Percentiles rank a stretch among this genome's conserved stretches.
These are phyloP conservation scores for Halichoeres trimaculatus DNA, from an alignment of 2,113 vertebrate genomes.

Conservation along the genomic window DNA sequence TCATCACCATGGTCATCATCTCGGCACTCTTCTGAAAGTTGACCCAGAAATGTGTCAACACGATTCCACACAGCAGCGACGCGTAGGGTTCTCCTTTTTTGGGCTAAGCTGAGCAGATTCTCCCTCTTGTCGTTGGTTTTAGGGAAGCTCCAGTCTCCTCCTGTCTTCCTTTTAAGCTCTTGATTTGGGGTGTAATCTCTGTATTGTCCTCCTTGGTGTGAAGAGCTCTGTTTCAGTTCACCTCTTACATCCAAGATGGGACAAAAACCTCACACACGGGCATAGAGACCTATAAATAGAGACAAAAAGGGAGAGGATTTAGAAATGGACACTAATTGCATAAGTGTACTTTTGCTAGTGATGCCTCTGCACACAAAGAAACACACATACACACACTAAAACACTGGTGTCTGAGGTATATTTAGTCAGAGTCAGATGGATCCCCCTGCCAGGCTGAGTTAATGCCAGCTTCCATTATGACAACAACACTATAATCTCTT, in stretches of 20 bases:
- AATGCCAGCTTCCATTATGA: slow-evolving; percentile 63
- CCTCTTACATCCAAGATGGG: slow-evolving; percentile 57
- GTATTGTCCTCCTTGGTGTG: slow-evolving; percentile 4
- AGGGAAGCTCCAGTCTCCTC: background rate
- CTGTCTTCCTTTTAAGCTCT: slow-evolving; percentile 13
- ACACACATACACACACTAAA: slow-evolving; percentile 13
- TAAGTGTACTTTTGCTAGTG: slow-evolving; percentile 35
- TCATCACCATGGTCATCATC: slow-evolving; percentile 81
- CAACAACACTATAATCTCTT: slow-evolving; percentile 64
- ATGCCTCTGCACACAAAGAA: slow-evolving; percentile 30
- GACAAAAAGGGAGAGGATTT: slow-evolving; percentile 46
- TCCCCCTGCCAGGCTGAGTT: slow-evolving; percentile 53
- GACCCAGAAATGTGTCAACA: background rate
- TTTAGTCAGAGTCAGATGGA: slow-evolving; percentile 59
- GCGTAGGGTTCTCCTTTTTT: background rate
- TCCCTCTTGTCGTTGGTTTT: slow-evolving; percentile 2
- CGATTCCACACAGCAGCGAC: background rate
- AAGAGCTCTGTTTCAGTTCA: slow-evolving; percentile 27
- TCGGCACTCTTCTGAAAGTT: slow-evolving; percentile 19
- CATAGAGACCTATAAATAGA: slow-evolving; percentile 57
- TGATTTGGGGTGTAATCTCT: slow-evolving; percentile 11
- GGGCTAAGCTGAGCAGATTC: slow-evolving; percentile 1
- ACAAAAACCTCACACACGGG: slow-evolving; percentile 38
- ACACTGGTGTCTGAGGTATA: slow-evolving; percentile 53
- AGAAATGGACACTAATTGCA: slow-evolving; percentile 31